Conservation (phyloP, 2,797 vertebrate genomes). For the Eremophila alpestris region DNA sequence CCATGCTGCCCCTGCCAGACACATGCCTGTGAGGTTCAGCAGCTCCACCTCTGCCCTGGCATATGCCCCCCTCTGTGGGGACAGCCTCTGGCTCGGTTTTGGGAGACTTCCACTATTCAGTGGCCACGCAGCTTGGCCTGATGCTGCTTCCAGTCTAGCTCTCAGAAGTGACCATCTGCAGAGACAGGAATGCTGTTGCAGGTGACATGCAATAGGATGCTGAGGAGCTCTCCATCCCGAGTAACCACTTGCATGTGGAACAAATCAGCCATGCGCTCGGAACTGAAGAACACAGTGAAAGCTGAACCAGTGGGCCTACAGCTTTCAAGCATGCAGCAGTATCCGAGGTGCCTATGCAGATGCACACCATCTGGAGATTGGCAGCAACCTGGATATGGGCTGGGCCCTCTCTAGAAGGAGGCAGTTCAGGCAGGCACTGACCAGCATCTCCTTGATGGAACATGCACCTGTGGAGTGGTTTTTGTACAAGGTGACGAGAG, state of each 20-base stretch:
- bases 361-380: accelerated
- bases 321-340: background rate
- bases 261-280: background rate
- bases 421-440: background rate
- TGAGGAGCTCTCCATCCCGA: background rate
- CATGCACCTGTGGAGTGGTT: accelerated
- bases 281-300: background rate
- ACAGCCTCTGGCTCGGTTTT: background rate
- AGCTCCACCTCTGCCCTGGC: background rate
- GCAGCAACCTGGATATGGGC: background rate
- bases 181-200: background rate
- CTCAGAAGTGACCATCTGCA: background rate
- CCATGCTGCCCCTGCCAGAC: background rate
- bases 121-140: background rate
- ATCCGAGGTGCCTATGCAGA: accelerated
- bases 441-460: background rate
- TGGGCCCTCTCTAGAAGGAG: no score
- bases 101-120: background rate
- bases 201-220: accelerated
- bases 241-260: accelerated
- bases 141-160: background rate
- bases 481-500: no score
- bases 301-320: background rate
- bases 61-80: background rate
- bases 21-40: background rate